These are phyloP conservation scores for Petromus typicus DNA, from an alignment of 2,113 vertebrate genomes.

Conservation along the genomic window DNA sequence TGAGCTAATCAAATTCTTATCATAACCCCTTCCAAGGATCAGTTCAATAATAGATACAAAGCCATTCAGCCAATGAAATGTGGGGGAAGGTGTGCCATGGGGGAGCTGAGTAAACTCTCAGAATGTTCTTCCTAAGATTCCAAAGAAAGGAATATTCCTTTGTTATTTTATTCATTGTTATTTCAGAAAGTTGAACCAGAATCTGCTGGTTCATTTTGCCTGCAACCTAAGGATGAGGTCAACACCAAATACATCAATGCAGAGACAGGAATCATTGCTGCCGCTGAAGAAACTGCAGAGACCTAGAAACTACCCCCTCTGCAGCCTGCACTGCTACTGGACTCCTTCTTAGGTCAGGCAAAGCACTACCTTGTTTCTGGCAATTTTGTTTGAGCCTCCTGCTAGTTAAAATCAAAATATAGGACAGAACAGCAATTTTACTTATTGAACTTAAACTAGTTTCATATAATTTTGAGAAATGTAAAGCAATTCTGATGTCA, in stretches of 20 bases:
- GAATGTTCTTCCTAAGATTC: not conserved
- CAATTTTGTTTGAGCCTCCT: not conserved
- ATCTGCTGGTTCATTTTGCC: not conserved
- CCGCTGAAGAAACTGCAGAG: not conserved
- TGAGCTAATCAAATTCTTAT: not conserved
- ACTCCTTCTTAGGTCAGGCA: not conserved
- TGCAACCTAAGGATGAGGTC: not conserved
- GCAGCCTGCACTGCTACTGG: not conserved
- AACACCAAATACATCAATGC: not conserved
- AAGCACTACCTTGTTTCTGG: not conserved
- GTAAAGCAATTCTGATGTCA: not conserved
- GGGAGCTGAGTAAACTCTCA: not conserved
- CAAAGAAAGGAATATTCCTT: not conserved
- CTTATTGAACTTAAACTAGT: not conserved
- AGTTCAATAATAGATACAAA: not conserved
- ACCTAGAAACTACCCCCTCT: not conserved
- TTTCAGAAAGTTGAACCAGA: not conserved
- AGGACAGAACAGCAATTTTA: not conserved
- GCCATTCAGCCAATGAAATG: not conserved
- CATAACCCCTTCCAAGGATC: not conserved
- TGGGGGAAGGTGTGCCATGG: not conserved
- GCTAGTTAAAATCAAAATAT: not conserved
- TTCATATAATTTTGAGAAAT: not conserved
- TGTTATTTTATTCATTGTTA: not conserved
- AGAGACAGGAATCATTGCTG: not conserved